Base-by-base conservation (phyloP, 23 tunicate species). In the Botrylloides violaceus region DNA sequence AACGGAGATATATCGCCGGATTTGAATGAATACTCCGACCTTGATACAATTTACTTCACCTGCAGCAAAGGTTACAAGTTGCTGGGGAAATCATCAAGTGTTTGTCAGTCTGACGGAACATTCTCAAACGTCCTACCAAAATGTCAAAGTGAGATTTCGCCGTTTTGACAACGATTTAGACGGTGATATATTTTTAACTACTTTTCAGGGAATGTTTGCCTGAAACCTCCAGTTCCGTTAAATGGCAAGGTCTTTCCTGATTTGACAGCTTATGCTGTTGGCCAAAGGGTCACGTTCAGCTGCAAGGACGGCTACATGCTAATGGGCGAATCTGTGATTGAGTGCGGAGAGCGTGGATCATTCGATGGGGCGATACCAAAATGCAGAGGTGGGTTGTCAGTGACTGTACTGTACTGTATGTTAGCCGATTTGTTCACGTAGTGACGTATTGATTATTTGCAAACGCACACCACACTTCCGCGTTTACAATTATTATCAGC, bases 291-390 rank as follows among this genome's bases (percentile, higher is more conserved):
- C 2, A 61, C n/a, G 1, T 76, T 61, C 68, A 49, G 18, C 5
- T 76, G 80, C 28, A 49, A 76, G 58, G 80, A 59, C 3, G 80
- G 80, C 29, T 76, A 76, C 33, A 49, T 33, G 29, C 23, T 76
- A 36, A 6, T 5, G 28, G 80, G 80, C 4, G 43, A 31, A 3
- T 3, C 3, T 6, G 20, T 0, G 3, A 19, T 49, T 7, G 31
- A 34, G 26, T 76, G 80, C 37, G 55, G 32, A 9, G 21, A 6
- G 24, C 60, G 58, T 39, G 80, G 80, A 15, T 29, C 29, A 29
- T 76, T 63, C 27, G 35, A 60, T 0, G 70, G 48, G 24, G 25
- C 28, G 20, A 32, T 24, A 32, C 80, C 80, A 38, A 76, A 70
- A 3, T 76, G 80, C 34, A 24, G 37, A 61, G 53, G 80, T 76